phyloP scores from a whole-genome alignment of 2,113 vertebrate genomes.

The Barnardius zonarius region DNA sequence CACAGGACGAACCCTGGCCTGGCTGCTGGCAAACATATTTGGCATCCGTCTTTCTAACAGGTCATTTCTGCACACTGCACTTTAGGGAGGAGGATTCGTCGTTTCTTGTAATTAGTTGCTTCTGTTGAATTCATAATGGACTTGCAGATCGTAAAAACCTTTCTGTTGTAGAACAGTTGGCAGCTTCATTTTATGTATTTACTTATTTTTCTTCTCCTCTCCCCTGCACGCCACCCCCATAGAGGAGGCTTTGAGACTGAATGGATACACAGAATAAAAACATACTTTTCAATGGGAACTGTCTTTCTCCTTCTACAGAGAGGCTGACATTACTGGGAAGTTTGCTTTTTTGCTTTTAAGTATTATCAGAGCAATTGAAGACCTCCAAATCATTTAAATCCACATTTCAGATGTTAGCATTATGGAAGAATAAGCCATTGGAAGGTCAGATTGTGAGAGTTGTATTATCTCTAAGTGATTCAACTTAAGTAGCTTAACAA shows the following conservation, averaged over 20 bases:
- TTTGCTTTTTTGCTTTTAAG: not conserved
- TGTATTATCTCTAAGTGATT: not conserved
- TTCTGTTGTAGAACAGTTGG: constrained; percentile 3
- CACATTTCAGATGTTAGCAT: not conserved
- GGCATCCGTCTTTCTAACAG: constrained; percentile 48
- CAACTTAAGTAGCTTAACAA: not conserved
- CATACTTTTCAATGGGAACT: not conserved
- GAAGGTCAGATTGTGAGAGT: not conserved
- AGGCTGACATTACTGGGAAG: not conserved
- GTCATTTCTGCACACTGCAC: constrained; percentile 21
- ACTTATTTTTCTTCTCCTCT: not conserved
- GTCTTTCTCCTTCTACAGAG: not conserved
- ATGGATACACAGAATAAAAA: not conserved
- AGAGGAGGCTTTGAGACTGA: not conserved
- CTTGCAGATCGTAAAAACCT: constrained; percentile 19
- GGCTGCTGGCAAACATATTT: not conserved
- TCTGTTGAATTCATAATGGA: constrained; percentile 55
- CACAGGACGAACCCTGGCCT: not conserved
- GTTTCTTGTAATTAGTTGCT: constrained; percentile 59
- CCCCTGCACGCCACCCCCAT: too few relatives aligned
- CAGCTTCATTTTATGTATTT: not conserved
- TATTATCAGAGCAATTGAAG: not conserved
- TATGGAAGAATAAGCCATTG: not conserved
- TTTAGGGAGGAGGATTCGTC: not conserved
- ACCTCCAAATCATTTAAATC: not conserved